Conservation (phyloP, 1,140 invertebrate species). For the Colletes latitarsis region DNA sequence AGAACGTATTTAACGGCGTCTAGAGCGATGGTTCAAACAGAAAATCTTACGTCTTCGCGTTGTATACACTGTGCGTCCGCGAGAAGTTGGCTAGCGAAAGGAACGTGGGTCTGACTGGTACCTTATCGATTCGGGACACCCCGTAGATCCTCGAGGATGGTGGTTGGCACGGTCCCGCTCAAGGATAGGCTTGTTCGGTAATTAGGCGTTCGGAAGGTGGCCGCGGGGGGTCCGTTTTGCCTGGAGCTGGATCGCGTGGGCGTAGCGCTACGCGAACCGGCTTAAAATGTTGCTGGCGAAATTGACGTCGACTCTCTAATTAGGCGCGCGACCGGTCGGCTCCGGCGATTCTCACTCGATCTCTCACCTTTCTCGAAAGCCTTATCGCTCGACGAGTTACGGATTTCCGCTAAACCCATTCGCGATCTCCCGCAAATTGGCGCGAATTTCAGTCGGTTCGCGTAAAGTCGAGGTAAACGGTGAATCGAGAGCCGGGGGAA, state of each 20-base stretch:
- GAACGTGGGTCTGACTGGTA: too few relatives aligned
- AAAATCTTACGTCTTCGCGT: too few relatives aligned
- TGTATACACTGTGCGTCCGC: too few relatives aligned
- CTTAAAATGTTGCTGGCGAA: slow-evolving; percentile 68
- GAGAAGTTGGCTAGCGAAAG: too few relatives aligned
- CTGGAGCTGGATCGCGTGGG: slow-evolving; percentile 67
- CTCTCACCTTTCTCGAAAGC: slow-evolving; percentile 11
- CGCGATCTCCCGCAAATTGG: slow-evolving; percentile 43
- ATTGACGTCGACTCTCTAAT: slow-evolving; percentile 76
- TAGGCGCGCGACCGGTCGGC: slow-evolving; percentile 66
- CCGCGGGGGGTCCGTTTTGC: slow-evolving; percentile 69
- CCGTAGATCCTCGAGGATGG: slow-evolving; percentile 38
- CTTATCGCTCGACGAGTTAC: neutral
- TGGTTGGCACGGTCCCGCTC: slow-evolving; percentile 46
- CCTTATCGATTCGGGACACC: slow-evolving; percentile 46
- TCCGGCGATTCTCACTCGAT: slow-evolving; percentile 53
- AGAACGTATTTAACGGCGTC: too few relatives aligned
- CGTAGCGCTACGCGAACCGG: slow-evolving; percentile 61
- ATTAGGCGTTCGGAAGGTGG: slow-evolving; percentile 73
- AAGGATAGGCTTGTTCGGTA: slow-evolving; percentile 73
- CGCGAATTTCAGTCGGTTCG: neutral
- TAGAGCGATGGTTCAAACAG: too few relatives aligned
- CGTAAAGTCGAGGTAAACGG: neutral
- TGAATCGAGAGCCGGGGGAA: too few relatives aligned
- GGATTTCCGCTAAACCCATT: slow-evolving; percentile 30